Evolutionary conservation across 2,888 invertebrate species (phyloP).

Genomic region (Gryllus longicercus): DNA sequence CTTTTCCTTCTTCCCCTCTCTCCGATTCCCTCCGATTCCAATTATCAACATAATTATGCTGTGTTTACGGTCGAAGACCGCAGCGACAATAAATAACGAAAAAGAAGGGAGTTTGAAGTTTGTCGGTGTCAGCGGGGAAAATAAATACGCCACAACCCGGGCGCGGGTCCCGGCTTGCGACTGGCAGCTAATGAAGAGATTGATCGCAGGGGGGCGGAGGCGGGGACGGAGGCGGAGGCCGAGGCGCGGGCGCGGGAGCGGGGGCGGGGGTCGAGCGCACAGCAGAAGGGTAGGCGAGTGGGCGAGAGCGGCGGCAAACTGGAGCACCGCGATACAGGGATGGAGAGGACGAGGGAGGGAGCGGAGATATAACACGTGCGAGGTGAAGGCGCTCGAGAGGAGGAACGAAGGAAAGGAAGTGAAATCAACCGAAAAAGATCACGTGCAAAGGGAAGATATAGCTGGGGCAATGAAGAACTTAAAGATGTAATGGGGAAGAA

Average conservation of each 20-base stretch:
- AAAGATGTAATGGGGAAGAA: too few species aligned
- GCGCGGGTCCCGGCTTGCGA: neutral
- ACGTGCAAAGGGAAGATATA: too few species aligned
- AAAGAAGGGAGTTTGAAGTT: neutral
- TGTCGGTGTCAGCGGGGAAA: constrained; percentile 17
- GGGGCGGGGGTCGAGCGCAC: neutral
- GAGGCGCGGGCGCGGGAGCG: too few species aligned
- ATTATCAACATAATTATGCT: neutral
- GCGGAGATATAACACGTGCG: too few species aligned
- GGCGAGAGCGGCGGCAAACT: too few species aligned
- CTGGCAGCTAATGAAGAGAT: constrained; percentile 6
- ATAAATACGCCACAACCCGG: constrained; percentile 2
- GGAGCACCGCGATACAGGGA: too few species aligned
- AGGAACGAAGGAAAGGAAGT: too few species aligned
- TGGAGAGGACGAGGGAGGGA: too few species aligned
- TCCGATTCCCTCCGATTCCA: neutral
- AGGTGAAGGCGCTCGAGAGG: too few species aligned
- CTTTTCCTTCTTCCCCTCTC: neutral
- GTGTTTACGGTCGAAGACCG: constrained; percentile 17
- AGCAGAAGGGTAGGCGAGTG: neutral
- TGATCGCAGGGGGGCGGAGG: neutral
- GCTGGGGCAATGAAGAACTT: too few species aligned
- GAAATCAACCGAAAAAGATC: too few species aligned
- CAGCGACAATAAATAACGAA: neutral
- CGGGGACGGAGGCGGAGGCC: neutral